Conservation (phyloP, 2,797 vertebrate genomes). For the Clarias fuscus region DNA sequence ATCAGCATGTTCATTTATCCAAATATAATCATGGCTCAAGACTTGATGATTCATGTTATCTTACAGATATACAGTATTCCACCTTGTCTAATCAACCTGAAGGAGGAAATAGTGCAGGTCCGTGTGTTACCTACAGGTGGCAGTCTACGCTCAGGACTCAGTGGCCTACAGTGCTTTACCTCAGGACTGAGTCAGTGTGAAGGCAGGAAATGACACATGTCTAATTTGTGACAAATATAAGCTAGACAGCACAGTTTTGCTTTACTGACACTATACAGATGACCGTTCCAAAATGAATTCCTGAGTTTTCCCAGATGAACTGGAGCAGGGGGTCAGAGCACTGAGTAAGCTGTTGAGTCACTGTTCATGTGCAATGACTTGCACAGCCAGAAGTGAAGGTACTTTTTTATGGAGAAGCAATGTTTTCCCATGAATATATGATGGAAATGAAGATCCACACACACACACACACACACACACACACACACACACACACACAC, state of each 20-base stretch:
- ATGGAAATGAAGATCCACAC: neutral
- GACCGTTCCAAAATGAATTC: constrained; percentile 19
- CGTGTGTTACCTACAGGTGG: constrained; percentile 35
- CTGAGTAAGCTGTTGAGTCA: constrained; percentile 35
- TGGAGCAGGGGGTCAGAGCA: neutral
- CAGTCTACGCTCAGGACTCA: constrained; percentile 37
- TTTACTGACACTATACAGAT: constrained; percentile 17
- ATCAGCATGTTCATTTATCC: neutral
- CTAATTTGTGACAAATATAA: neutral
- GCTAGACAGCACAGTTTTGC: neutral
- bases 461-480: neutral
- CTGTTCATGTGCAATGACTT: constrained; percentile 13
- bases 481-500: too few relatives aligned
- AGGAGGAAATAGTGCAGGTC: neutral
- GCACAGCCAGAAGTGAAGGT: neutral
- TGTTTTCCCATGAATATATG: constrained; percentile 7
- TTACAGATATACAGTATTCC: neutral
- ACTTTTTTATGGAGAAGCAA: neutral
- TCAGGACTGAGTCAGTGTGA: constrained; percentile 1
- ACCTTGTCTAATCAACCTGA: neutral
- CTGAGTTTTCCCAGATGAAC: neutral
- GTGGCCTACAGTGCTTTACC: neutral
- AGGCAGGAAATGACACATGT: neutral
- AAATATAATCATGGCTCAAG: neutral
- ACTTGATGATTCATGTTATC: neutral